These are phyloP conservation scores for Cassiopea andromeda DNA, from an alignment of 30 jellyfish, hydroid and myxozoan species.

Conservation along the genomic window DNA sequence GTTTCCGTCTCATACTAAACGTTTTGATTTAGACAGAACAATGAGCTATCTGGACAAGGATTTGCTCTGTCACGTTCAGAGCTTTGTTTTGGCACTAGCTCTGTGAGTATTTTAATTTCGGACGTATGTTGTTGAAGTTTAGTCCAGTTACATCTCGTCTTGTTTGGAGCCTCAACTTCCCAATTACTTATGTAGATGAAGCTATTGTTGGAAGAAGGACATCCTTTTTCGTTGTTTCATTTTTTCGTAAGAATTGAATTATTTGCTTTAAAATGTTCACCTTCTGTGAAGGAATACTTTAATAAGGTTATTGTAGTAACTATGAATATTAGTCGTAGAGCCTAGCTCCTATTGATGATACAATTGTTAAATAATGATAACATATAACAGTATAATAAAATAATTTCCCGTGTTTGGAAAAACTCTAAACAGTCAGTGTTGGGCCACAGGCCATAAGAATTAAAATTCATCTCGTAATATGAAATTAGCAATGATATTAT, in stretches of 20 bases:
- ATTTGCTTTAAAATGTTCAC: neutral
- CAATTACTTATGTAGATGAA: neutral
- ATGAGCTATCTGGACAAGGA: neutral
- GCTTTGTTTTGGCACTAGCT: neutral
- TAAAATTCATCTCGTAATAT: neutral
- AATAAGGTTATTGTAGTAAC: neutral
- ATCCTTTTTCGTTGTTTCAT: neutral
- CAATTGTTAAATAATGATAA: no score
- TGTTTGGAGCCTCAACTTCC: neutral
- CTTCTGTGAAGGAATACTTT: slow-evolving; percentile 6
- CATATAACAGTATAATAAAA: neutral
- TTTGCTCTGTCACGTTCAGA: neutral
- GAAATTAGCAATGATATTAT: neutral
- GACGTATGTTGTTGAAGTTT: neutral
- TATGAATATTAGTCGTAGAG: neutral
- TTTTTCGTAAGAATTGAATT: neutral
- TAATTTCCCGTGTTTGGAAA: neutral
- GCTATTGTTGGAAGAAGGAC: neutral
- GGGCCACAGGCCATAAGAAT: slow-evolving; percentile 2
- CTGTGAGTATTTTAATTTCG: no score
- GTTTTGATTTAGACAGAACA: slow-evolving; percentile 16
- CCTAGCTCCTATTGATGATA: neutral
- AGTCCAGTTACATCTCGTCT: neutral
- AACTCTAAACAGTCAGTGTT: neutral
- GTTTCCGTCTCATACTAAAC: slow-evolving; percentile 22